Evolutionary conservation across 2,113 vertebrate species (phyloP).

Genomic region (Gasterosteus aculeatus): DNA sequence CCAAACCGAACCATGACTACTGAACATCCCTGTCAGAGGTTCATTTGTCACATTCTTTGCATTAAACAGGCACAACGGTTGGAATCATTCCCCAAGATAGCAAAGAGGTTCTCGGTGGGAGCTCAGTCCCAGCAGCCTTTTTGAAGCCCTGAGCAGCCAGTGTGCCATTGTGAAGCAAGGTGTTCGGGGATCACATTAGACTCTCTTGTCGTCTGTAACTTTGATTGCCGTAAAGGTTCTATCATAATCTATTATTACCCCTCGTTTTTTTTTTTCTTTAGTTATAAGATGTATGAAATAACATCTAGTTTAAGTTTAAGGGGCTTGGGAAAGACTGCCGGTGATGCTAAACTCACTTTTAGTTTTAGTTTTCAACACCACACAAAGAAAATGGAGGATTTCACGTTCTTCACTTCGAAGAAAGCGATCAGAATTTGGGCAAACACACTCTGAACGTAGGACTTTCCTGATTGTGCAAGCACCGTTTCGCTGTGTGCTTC

Average conservation of each 20-base stretch:
- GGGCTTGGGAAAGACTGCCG: background rate
- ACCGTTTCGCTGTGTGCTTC: background rate
- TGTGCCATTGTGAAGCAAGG: background rate
- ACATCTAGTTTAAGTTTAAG: background rate
- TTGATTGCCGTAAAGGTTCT: background rate
- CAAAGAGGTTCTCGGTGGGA: background rate
- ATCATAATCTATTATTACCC: background rate
- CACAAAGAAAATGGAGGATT: background rate
- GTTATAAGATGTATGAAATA: background rate
- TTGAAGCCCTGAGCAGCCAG: background rate
- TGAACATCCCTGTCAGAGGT: conserved; percentile 10
- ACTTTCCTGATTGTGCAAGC: background rate
- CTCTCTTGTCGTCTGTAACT: background rate
- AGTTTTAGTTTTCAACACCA: background rate
- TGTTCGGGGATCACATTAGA: background rate
- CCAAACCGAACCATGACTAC: conserved; percentile 26
- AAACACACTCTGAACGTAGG: background rate
- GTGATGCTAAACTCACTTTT: background rate
- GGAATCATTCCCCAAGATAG: conserved; percentile 1
- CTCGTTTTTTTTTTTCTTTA: background rate
- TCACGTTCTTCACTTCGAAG: too few relatives aligned
- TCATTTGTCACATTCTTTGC: background rate
- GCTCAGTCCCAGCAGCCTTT: background rate
- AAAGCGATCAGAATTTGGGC: background rate
- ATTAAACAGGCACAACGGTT: background rate